These are phyloP conservation scores for Marmota monax DNA, from an alignment of 2,113 vertebrate species.

Conservation along the genomic window DNA sequence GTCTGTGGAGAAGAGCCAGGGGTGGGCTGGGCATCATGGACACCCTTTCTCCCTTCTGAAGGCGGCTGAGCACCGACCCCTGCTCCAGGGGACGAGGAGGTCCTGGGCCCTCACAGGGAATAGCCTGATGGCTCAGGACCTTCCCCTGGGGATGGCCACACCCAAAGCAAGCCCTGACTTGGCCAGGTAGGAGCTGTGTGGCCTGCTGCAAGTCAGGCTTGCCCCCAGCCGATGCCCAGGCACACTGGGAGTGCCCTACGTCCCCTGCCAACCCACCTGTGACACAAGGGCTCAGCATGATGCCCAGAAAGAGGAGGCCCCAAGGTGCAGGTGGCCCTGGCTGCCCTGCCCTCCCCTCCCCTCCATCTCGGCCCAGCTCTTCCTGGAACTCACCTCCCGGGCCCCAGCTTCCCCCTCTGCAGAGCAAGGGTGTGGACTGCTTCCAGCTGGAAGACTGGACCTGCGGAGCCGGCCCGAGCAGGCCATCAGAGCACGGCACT, in stretches of 20 bases:
- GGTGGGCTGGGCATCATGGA: rapidly evolving
- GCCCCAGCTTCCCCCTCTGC: background rate
- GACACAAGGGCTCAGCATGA: too few relatives aligned
- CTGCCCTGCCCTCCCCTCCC: too few relatives aligned
- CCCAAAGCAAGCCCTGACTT: rapidly evolving
- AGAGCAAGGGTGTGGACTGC: background rate
- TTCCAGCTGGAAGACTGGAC: too few relatives aligned
- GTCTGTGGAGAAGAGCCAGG: background rate
- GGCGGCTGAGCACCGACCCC: background rate
- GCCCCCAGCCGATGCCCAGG: too few relatives aligned
- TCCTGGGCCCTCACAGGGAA: background rate
- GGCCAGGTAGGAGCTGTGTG: too few relatives aligned
- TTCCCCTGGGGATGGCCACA: too few relatives aligned
- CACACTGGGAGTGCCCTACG: too few relatives aligned
- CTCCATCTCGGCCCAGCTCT: background rate
- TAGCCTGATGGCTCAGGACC: background rate
- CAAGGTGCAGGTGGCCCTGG: background rate
- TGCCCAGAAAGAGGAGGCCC: too few relatives aligned
- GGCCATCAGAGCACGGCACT: too few relatives aligned
- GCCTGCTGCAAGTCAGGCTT: background rate
- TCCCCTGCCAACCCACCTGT: too few relatives aligned
- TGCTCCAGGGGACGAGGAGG: background rate
- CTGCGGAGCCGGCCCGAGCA: too few relatives aligned
- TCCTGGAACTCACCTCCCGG: background rate
- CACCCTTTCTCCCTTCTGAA: background rate